Percentiles rank a stretch among this genome's conserved stretches.
These are phyloP conservation scores for Helogale parvula DNA, from an alignment of 2,113 vertebrate genomes.

Conservation along the genomic window DNA sequence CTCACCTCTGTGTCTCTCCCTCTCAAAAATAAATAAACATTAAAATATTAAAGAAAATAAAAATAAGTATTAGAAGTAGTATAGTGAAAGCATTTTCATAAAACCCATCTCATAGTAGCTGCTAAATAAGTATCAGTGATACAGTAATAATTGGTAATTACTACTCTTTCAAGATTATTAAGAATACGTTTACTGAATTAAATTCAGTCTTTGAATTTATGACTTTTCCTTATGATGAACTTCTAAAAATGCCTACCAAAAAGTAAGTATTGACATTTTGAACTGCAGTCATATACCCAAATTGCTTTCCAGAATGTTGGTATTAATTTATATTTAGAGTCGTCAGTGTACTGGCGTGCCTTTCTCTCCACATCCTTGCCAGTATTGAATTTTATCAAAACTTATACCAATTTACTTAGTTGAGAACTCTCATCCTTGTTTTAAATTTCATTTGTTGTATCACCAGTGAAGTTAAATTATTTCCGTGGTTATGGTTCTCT, in stretches of 20 bases:
- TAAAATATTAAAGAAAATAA: no score
- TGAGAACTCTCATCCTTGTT: background rate
- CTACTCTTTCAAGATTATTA: background rate
- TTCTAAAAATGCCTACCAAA: background rate
- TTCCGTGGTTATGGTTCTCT: background rate
- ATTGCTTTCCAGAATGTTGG: background rate
- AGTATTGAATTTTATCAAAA: background rate
- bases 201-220: background rate
- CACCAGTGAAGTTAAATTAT: background rate
- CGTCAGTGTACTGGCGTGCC: background rate
- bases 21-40: no score
- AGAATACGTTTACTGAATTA: background rate
- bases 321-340: background rate
- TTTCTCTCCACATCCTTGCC: background rate
- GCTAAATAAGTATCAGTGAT: background rate
- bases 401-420: background rate
- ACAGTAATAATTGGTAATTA: background rate
- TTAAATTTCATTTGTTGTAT: background rate
- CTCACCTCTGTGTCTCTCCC: no score
- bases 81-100: background rate
- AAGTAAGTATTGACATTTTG: background rate
- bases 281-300: background rate
- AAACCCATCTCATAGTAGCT: background rate
- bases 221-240: background rate
- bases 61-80: background rate